Evolutionary conservation across 2,113 vertebrate genomes (phyloP).

Genomic region (Bambusicola thoracicus): DNA sequence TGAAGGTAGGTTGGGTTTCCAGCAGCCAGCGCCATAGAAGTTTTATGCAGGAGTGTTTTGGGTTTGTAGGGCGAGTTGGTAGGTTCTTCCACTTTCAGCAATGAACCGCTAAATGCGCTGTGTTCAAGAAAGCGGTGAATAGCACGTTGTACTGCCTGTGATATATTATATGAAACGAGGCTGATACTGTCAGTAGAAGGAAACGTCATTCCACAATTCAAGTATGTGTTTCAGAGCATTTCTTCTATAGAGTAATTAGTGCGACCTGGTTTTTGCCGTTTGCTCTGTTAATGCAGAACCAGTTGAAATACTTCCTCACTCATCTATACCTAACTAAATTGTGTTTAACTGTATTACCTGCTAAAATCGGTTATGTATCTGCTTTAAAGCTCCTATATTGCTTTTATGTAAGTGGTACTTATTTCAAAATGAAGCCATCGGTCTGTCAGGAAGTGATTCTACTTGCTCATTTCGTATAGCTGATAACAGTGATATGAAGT

Average conservation of each 20-base stretch:
- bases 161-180: accelerated
- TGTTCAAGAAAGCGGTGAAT: background rate
- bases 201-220: accelerated
- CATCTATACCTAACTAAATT: background rate
- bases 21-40: background rate
- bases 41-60: background rate
- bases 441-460: background rate
- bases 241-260: background rate
- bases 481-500: background rate
- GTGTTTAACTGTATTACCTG: background rate
- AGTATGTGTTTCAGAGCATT: background rate
- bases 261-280: background rate
- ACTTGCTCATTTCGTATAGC: background rate
- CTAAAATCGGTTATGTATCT: background rate
- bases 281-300: background rate
- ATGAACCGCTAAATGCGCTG: background rate
- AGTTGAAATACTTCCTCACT: background rate
- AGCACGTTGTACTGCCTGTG: background rate
- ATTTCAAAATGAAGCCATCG: background rate
- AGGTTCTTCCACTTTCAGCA: background rate
- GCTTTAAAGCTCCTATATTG: background rate
- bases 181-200: background rate
- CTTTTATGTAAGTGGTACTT: background rate
- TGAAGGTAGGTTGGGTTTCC: background rate
- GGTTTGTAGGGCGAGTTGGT: background rate